A percentile compares a stretch with the other conserved stretches of the same genome.
Conservation (phyloP, 2,888 invertebrate species). For the Parasteatoda lunata region DNA sequence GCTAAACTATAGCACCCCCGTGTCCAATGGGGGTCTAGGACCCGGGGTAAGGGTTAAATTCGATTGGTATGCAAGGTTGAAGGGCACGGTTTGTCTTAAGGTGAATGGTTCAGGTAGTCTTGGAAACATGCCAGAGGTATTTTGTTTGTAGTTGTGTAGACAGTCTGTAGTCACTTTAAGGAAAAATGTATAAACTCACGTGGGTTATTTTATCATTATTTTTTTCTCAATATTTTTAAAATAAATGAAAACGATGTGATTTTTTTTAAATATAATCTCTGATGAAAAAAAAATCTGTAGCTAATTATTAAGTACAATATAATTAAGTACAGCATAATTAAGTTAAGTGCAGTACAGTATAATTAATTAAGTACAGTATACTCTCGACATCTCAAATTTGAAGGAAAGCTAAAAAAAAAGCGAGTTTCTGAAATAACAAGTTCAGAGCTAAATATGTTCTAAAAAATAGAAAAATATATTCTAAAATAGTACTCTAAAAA, state of each 20-base stretch:
- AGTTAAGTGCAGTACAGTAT: too few relatives aligned
- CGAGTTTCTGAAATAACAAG: too few relatives aligned
- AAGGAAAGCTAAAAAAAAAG: too few relatives aligned
- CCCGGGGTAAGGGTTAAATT: conserved; percentile 18
- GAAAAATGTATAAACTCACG: neutral
- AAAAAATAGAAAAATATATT: too few relatives aligned
- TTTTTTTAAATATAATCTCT: neutral
- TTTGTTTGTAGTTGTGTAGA: neutral
- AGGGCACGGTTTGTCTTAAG: conserved; percentile 39
- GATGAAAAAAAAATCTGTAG: too few relatives aligned
- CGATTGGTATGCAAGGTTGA: conserved; percentile 31
- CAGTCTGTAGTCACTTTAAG: neutral
- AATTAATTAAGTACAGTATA: too few relatives aligned
- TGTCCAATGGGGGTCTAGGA: neutral
- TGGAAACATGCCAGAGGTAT: conserved; percentile 52
- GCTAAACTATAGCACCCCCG: neutral
- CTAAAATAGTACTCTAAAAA: too few relatives aligned
- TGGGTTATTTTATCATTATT: neutral
- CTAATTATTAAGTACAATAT: too few relatives aligned
- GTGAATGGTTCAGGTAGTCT: conserved; percentile 34
- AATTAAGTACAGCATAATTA: too few relatives aligned
- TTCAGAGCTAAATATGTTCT: too few relatives aligned
- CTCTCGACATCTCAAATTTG: too few relatives aligned
- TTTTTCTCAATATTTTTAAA: neutral
- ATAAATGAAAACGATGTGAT: neutral